These are phyloP conservation scores for Rhodinocichla rosea DNA, from an alignment of 2,113 vertebrate species.

Conservation along the genomic window DNA sequence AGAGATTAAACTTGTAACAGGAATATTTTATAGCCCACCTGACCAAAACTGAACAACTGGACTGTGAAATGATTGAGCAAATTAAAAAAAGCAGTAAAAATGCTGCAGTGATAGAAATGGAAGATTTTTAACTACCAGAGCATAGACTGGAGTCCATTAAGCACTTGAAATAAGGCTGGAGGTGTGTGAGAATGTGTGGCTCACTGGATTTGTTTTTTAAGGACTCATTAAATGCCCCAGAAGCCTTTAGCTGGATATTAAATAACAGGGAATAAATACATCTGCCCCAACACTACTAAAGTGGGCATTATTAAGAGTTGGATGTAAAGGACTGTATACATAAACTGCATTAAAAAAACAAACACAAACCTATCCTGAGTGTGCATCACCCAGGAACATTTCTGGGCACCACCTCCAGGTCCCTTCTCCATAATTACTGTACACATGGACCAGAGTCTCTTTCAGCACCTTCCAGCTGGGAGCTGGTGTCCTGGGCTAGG, in stretches of 20 bases:
- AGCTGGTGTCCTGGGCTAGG: neutral
- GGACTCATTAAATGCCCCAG: conserved; percentile 45
- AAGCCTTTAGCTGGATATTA: neutral
- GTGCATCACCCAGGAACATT: neutral
- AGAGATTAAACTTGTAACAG: conserved; percentile 52
- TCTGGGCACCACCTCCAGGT: neutral
- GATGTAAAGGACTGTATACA: neutral
- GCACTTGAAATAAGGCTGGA: conserved; percentile 29
- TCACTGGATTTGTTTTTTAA: neutral
- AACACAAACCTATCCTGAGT: neutral
- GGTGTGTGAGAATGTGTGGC: conserved; percentile 18
- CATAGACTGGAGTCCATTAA: conserved; percentile 59
- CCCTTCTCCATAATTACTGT: neutral
- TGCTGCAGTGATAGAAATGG: conserved; percentile 47
- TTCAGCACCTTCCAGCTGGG: neutral
- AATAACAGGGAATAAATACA: conserved; percentile 24
- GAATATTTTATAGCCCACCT: conserved; percentile 54
- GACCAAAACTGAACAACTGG: conserved; percentile 51
- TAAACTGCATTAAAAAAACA: neutral
- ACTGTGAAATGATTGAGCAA: conserved; percentile 67
- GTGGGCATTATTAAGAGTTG: neutral
- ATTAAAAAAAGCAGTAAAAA: conserved; percentile 67
- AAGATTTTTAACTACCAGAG: conserved; percentile 55
- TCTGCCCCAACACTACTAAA: neutral
- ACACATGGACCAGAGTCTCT: neutral